These are phyloP conservation scores for Pseudorhiza aurosa DNA, from an alignment of 30 jellyfish, hydroid and myxozoan species.

Conservation along the genomic window DNA sequence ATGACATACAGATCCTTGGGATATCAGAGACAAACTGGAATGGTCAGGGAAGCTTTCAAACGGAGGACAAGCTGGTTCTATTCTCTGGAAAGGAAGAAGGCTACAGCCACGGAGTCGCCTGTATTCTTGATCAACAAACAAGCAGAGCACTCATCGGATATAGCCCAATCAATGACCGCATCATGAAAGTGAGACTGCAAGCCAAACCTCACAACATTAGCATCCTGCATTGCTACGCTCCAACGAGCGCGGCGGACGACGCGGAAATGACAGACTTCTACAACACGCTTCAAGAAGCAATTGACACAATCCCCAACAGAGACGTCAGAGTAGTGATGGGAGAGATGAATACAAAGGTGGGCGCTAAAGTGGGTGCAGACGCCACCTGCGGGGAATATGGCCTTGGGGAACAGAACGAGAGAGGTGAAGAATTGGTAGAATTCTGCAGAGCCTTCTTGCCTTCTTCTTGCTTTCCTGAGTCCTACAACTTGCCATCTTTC, in stretches of 20 bases:
- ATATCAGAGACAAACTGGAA: constrained; percentile 30
- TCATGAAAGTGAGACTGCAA: constrained; percentile 1
- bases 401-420: constrained; percentile 32
- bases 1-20: constrained; percentile 18
- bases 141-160: not conserved
- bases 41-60: constrained; percentile 13
- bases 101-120: constrained; percentile 5
- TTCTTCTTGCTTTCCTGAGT: too few species aligned
- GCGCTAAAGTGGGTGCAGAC: not conserved
- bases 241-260: constrained; percentile 20
- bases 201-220: constrained; percentile 5
- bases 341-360: constrained; percentile 25
- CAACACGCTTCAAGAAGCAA: constrained; percentile 23
- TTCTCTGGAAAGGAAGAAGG: not conserved
- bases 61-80: not conserved
- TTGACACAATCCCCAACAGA: constrained; percentile 13
- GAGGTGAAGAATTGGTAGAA: constrained; percentile 33
- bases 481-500: too few species aligned
- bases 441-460: too few species aligned
- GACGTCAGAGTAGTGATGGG: constrained; percentile 42
- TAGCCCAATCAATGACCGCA: not conserved
- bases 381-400: constrained; percentile 9
- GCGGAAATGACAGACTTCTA: constrained; percentile 23
- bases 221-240: not conserved
- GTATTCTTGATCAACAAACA: not conserved